Evolutionary conservation across 2,113 vertebrate species (phyloP), one percentile per base, ranked within the genome.

Genomic region (Silurus asotus): DNA sequence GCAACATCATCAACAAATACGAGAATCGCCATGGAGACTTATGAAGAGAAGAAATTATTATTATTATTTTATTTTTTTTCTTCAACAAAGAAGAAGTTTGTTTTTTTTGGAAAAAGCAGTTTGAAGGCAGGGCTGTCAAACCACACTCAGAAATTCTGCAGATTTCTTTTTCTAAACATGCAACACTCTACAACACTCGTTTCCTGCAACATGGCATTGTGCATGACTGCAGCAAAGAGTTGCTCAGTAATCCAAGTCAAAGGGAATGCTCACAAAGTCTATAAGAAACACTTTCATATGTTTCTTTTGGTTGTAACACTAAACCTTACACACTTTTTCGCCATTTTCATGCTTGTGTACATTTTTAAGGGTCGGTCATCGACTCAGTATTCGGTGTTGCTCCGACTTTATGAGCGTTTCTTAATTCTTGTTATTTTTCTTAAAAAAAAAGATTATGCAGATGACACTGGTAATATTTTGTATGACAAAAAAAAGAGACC

Each of bases 1-100:
- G 98, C 93, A 99, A 98, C 90, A 95, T 98, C 93, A 96, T 99
- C 88, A 96, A 96, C 91, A 99, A 99, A 93, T 99, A 98, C 17
- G 97, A 99, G 92, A 97, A 94, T 90, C 95, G 97, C 49, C 96
- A 98, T 1, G 97, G 96, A 88, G 96, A 97, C 90, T 95, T 97
- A 96, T 99, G 96, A 95, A 88, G 58, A 72, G 19, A 53, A 78
- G n/a, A n/a, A 58, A 17, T n/a, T n/a, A n/a, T n/a, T n/a, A n/a
- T n/a, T n/a, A n/a, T n/a, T n/a, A n/a, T 37, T 37, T 37, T 37
- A 2, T 37, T 37, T 37, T 37, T 37, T 37, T 2, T 37, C 37
- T 48, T 49, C 8, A 20, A 62, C 6, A 70, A 70, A n/a, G 20
- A 81, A 72, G n/a, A 0, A 8, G 53, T 51, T 23, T 14, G 2